Percentiles rank a stretch among this genome's conserved stretches.
phyloP scores from a whole-genome alignment of 2,113 vertebrate genomes.

The Epinephelus lanceolatus region DNA sequence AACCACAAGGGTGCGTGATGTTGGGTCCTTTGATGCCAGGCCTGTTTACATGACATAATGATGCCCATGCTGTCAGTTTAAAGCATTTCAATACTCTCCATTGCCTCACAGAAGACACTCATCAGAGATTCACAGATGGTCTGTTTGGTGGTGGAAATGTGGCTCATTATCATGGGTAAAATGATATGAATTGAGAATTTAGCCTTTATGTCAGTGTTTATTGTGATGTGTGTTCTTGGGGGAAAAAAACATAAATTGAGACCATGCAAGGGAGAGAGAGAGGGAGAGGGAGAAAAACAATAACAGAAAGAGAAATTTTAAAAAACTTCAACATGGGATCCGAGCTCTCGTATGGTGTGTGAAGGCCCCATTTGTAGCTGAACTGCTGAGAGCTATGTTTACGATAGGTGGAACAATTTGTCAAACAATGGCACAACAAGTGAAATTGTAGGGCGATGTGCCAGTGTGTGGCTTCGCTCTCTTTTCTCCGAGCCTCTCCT shows the following conservation, averaged over 20 bases:
- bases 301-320: slow-evolving; percentile 17
- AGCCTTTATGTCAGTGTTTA: slow-evolving; percentile 42
- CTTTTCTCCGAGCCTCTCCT: neutral
- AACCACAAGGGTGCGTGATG: slow-evolving; percentile 74
- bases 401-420: slow-evolving; percentile 56
- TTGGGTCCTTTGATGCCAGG: slow-evolving; percentile 68
- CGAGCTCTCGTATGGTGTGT: slow-evolving; percentile 37
- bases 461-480: slow-evolving; percentile 8
- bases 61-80: slow-evolving; percentile 67
- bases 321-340: neutral
- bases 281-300: slow-evolving; percentile 5
- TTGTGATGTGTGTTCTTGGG: slow-evolving; percentile 25
- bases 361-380: slow-evolving; percentile 33
- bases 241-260: slow-evolving; percentile 31
- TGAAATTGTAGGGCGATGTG: slow-evolving; percentile 8
- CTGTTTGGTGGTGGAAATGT: slow-evolving; percentile 42
- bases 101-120: slow-evolving; percentile 55
- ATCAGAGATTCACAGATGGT: slow-evolving; percentile 61
- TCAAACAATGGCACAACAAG: slow-evolving; percentile 62
- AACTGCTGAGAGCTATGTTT: slow-evolving; percentile 51
- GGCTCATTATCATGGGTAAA: slow-evolving; percentile 55
- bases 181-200: slow-evolving; percentile 46
- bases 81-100: slow-evolving; percentile 50
- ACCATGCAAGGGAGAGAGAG: neutral
- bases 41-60: slow-evolving; percentile 78